A percentile compares a stretch with the other conserved stretches of the same genome.
phyloP scores from a whole-genome alignment of 2,113 vertebrate genomes.

The Galeopterus variegatus region DNA sequence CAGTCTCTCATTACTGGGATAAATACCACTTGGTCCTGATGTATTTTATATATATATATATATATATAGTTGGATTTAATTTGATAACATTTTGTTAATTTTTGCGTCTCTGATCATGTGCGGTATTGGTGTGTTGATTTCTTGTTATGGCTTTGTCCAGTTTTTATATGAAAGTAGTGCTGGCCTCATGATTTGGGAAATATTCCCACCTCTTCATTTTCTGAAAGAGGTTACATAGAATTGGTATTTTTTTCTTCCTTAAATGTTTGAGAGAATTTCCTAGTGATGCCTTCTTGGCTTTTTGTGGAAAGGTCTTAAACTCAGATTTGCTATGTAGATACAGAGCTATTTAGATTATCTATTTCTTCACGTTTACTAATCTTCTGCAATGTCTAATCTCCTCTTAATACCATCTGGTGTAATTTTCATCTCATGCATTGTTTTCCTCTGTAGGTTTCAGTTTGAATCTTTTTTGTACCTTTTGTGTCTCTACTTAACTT shows the following conservation, averaged over 20 bases:
- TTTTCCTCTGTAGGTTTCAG: not conserved
- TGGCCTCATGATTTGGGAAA: not conserved
- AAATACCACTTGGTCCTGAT: not conserved
- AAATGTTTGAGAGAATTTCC: not conserved
- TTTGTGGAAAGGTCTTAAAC: not conserved
- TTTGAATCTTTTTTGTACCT: not conserved
- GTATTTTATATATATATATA: not conserved
- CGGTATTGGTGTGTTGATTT: not conserved
- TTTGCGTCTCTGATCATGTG: not conserved
- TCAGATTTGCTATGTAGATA: fast-evolving
- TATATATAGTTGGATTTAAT: not conserved
- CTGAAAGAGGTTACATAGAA: not conserved
- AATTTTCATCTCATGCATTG: fast-evolving
- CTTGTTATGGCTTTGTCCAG: not conserved
- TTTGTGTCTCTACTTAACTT: not conserved
- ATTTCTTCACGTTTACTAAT: not conserved
- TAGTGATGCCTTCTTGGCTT: not conserved
- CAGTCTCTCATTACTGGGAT: not conserved
- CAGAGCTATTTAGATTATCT: fast-evolving
- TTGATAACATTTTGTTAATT: not conserved
- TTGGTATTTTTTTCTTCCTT: not conserved
- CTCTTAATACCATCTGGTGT: not conserved
- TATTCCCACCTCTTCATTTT: not conserved
- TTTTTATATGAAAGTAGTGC: not conserved
- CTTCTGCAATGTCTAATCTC: not conserved